Evolutionary conservation across 2,888 invertebrate genomes (phyloP).

Genomic region (Alviniconcha strummeri): DNA sequence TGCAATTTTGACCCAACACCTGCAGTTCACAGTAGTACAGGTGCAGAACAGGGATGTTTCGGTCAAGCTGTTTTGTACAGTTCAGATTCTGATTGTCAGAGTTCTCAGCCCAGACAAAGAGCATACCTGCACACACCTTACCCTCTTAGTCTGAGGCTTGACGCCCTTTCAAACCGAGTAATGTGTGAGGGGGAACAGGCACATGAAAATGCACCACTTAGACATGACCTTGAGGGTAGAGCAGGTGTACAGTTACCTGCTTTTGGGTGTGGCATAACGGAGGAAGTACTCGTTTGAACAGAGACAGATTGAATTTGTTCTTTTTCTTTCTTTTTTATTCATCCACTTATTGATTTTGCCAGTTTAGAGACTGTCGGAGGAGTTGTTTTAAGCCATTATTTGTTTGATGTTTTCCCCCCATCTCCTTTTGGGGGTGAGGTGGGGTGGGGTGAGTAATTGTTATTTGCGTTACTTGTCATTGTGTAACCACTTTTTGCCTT

Average conservation of each 20-base stretch:
- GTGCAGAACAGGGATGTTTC: too few relatives aligned
- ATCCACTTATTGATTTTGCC: not conserved
- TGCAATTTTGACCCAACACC: too few relatives aligned
- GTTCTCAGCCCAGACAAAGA: too few relatives aligned
- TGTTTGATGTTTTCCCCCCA: not conserved
- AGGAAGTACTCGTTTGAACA: constrained; percentile 2
- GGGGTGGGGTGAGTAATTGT: too few relatives aligned
- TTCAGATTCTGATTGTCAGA: too few relatives aligned
- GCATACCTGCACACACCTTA: constrained; percentile 9
- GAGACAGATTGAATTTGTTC: not conserved
- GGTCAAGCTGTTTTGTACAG: too few relatives aligned
- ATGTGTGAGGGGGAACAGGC: not conserved
- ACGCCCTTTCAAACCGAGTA: not conserved
- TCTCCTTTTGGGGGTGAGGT: not conserved
- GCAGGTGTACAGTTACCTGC: not conserved
- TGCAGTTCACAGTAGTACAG: not conserved
- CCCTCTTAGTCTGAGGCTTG: constrained; percentile 12
- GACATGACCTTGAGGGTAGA: not conserved
- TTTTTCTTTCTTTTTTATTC: not conserved
- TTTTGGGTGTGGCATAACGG: not conserved
- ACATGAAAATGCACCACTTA: not conserved
- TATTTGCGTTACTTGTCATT: too few relatives aligned
- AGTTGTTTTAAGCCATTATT: not conserved
- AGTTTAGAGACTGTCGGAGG: too few relatives aligned
- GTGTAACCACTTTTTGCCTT: too few relatives aligned